Conservation (phyloP, 2,797 vertebrate species). For the Tokudaia muenninki region DNA sequence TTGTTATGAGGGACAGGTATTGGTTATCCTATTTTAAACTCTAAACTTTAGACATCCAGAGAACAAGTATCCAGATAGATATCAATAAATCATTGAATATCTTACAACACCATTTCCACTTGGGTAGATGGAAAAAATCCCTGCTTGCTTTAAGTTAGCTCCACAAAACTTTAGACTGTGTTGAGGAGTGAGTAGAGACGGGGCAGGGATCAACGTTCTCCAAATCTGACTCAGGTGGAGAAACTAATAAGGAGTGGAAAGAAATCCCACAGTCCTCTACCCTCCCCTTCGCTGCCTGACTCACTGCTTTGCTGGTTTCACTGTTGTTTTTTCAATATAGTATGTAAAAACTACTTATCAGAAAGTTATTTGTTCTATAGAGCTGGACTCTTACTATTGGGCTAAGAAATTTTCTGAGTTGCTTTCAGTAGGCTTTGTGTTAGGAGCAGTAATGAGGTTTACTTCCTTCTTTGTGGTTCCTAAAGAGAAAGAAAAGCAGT, state of each 20-base stretch:
- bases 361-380: constrained; percentile 17
- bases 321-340: constrained; percentile 40
- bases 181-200: neutral
- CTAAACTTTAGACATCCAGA: constrained; percentile 31
- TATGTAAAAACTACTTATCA: constrained; percentile 37
- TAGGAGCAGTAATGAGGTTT: neutral
- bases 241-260: constrained; percentile 51
- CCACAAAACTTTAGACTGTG: constrained; percentile 43
- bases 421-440: neutral
- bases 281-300: neutral
- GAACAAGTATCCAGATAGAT: constrained; percentile 9
- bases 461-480: constrained; percentile 16
- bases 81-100: constrained; percentile 32
- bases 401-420: neutral
- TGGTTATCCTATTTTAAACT: constrained; percentile 28
- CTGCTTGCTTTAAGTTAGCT: constrained; percentile 54
- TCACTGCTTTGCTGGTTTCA: constrained; percentile 47
- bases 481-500: neutral
- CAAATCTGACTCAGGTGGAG: constrained; percentile 66
- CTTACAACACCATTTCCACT: constrained; percentile 48
- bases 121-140: constrained; percentile 9
- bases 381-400: neutral
- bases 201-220: constrained; percentile 45
- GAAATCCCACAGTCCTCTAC: neutral
- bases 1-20: constrained; percentile 26